A percentile compares a stretch with the other conserved stretches of the same genome.
These are phyloP conservation scores for Heliothis peltigera DNA, from an alignment of 2,888 invertebrate genomes.

Conservation along the genomic window DNA sequence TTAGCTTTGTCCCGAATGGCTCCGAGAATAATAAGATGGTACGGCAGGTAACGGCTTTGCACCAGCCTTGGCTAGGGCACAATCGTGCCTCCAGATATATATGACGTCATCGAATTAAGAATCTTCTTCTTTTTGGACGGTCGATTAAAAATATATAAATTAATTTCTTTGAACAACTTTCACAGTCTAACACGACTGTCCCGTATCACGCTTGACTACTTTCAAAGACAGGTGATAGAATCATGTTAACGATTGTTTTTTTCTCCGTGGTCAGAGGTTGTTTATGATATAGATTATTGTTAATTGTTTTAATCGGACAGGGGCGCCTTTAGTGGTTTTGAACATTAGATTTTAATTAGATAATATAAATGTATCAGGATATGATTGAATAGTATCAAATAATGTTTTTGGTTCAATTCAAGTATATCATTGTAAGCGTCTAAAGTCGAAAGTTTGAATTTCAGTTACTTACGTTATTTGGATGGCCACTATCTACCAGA, in stretches of 20 bases:
- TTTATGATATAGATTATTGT: slow-evolving; percentile 60
- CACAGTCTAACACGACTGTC: slow-evolving; percentile 18
- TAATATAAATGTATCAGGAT: slow-evolving; percentile 43
- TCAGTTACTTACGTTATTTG: too few species aligned
- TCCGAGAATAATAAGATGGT: too few species aligned
- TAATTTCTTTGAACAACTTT: too few species aligned
- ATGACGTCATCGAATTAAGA: too few species aligned
- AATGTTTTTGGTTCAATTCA: slow-evolving; percentile 30
- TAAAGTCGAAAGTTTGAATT: too few species aligned
- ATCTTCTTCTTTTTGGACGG: too few species aligned
- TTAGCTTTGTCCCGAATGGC: too few species aligned
- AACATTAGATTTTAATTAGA: slow-evolving; percentile 59
- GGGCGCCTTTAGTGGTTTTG: slow-evolving; percentile 55
- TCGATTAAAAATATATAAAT: too few species aligned
- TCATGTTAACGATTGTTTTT: slow-evolving; percentile 58
- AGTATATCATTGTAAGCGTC: slow-evolving; percentile 3
- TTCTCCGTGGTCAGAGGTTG: slow-evolving; percentile 57
- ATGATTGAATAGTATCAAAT: slow-evolving; percentile 30
- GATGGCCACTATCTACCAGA: too few species aligned
- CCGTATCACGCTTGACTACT: slow-evolving; percentile 38
- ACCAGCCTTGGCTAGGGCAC: too few species aligned
- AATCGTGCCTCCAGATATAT: too few species aligned
- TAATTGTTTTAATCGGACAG: slow-evolving; percentile 60
- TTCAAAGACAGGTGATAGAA: slow-evolving; percentile 58
- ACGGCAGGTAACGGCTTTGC: too few species aligned